Percentiles rank a stretch among this genome's conserved stretches.
Evolutionary conservation across 2,797 vertebrate species (phyloP).

Genomic region (Alcedo atthis): DNA sequence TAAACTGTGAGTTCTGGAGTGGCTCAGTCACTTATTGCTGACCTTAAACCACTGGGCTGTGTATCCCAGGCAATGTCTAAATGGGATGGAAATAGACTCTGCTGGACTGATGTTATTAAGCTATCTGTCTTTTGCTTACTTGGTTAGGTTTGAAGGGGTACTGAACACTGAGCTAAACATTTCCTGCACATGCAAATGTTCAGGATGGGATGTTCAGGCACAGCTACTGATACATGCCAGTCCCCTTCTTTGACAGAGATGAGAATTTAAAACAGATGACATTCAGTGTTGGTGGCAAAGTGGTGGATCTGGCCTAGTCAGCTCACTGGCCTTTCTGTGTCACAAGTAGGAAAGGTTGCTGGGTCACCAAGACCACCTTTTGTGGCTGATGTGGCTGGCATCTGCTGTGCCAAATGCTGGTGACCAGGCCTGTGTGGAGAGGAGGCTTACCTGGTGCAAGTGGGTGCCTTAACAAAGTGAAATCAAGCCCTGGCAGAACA

Average conservation of each 20-base stretch:
- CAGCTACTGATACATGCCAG: background rate
- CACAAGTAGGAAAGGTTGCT: background rate
- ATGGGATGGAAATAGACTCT: background rate
- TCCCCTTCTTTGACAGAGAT: background rate
- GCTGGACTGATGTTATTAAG: conserved; percentile 13
- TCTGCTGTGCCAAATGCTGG: background rate
- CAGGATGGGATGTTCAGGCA: background rate
- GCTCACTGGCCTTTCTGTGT: background rate
- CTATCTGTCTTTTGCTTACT: conserved; percentile 6
- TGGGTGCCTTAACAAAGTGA: background rate
- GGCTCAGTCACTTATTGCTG: background rate
- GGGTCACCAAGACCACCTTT: background rate
- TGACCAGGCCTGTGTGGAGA: background rate
- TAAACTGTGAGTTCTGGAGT: background rate
- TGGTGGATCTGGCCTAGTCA: background rate
- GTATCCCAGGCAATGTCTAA: background rate
- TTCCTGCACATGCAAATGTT: background rate
- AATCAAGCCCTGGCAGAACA: background rate
- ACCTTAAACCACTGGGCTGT: background rate
- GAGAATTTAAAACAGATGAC: background rate
- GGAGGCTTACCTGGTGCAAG: background rate
- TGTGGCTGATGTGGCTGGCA: background rate
- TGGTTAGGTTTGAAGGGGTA: background rate
- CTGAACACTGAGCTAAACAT: background rate
- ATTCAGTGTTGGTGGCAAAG: background rate